A percentile compares a stretch with the other conserved stretches of the same genome.
phyloP scores from a whole-genome alignment of 1,140 invertebrate species.

The Aphelinus atriplicis region DNA sequence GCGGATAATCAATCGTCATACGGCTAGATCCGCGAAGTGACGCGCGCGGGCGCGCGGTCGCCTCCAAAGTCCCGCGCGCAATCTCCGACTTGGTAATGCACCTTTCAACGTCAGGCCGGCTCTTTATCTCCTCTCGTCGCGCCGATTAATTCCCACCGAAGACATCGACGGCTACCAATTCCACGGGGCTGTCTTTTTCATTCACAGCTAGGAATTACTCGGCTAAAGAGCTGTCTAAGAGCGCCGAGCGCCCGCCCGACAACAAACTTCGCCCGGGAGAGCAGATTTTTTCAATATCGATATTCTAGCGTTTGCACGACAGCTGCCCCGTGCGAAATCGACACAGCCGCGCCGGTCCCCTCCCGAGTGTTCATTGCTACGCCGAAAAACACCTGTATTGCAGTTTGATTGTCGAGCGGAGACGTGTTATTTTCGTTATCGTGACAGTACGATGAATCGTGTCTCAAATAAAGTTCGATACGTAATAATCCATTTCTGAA shows the following conservation, averaged over 20 bases:
- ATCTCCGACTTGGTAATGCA: constrained; percentile 37
- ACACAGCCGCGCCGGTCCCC: too few relatives aligned
- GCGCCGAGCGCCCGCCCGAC: neutral
- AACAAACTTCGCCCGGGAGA: constrained; percentile 1
- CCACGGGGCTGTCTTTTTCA: constrained; percentile 31
- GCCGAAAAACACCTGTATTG: too few relatives aligned
- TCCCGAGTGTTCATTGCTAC: too few relatives aligned
- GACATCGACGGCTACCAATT: constrained; percentile 31
- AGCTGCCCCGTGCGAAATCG: too few relatives aligned
- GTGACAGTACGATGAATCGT: too few relatives aligned
- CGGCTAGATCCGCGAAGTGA: constrained; percentile 12
- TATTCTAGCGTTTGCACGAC: neutral
- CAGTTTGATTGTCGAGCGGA: too few relatives aligned
- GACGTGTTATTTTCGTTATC: too few relatives aligned
- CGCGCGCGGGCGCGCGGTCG: neutral
- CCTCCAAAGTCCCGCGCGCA: constrained; percentile 7
- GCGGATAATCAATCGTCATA: constrained; percentile 15
- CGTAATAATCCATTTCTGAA: too few relatives aligned
- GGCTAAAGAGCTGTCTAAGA: neutral
- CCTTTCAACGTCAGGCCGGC: constrained; percentile 36
- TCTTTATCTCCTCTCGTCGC: constrained; percentile 35
- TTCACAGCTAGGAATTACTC: constrained; percentile 31
- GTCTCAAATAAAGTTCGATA: too few relatives aligned
- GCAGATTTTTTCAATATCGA: neutral
- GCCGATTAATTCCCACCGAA: constrained; percentile 35